Percentiles rank a stretch among this genome's conserved stretches.
These are phyloP conservation scores for Drosophila fuyamai DNA, from an alignment of 1,140 invertebrate species.

Conservation along the genomic window DNA sequence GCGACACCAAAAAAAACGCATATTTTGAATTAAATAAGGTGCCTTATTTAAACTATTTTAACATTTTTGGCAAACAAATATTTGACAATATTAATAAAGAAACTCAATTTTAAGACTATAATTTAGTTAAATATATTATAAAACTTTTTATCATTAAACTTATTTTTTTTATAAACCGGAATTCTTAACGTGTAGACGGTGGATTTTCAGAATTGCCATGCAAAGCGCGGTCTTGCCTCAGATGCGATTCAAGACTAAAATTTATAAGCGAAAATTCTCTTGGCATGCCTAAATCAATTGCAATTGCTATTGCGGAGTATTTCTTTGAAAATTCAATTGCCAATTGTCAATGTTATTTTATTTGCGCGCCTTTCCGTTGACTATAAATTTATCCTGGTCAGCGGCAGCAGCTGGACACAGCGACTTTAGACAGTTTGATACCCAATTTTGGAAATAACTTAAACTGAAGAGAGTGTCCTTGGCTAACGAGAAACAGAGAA, in stretches of 20 bases:
- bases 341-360: constrained; percentile 75
- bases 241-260: constrained; percentile 24
- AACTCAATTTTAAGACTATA: too few relatives aligned
- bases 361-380: constrained; percentile 65
- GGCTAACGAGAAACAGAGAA: not conserved
- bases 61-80: not conserved
- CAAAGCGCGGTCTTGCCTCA: constrained; percentile 28
- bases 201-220: constrained; percentile 17
- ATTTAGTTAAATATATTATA: too few relatives aligned
- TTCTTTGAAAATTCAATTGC: constrained; percentile 66
- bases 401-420: constrained; percentile 5
- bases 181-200: not conserved
- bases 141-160: too few relatives aligned
- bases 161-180: not conserved
- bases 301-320: constrained; percentile 36
- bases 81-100: not conserved
- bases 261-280: constrained; percentile 46
- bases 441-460: constrained; percentile 17
- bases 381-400: constrained; percentile 59
- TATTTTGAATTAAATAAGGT: not conserved
- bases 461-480: not conserved
- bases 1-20: not conserved
- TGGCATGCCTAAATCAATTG: constrained; percentile 60
- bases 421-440: constrained; percentile 18
- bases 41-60: too few relatives aligned